Base-by-base conservation (phyloP, 2,888 invertebrate species). In the Drosophila acutilabella region DNA sequence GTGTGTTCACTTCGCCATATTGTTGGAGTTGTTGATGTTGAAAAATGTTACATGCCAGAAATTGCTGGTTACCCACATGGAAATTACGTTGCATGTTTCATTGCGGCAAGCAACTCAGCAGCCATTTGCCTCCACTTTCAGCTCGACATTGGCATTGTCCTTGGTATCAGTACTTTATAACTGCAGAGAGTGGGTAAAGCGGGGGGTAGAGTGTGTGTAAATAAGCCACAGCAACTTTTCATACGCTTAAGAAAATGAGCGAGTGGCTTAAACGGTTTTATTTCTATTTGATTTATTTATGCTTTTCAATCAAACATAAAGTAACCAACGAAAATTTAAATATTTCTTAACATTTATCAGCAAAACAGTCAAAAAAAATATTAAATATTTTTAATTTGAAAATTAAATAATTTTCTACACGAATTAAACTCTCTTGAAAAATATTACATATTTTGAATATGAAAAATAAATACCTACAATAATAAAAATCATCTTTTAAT, bases 1-100 rank as follows among this genome's bases (percentile, higher is more conserved):
- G 59, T 45, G 60, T 51, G 52, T 48, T 61, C 59, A 18, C 69
- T 71, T 65, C 82, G 80, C 89, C 88, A 88, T 88, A 80, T 89
- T 89, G 90, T 74, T 77, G 75, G 74, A 89, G 83, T 83, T 88
- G 90, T 77, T 89, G 89, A 88, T 83, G 85, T 80, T 88, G 89
- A 90, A 89, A 89, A 88, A 85, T 89, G 79, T 87, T 71, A 88
- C 89, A 89, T 86, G 89, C 89, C 88, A 90, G 84, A 86, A 89
- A 90, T 89, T 88, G 76, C 78, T 89, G 89, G 86, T 88, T 87
- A 89, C 84, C 89, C 90, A 89, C 90, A 90, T 89, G 89, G 83
- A 89, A 89, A 84, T 87, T 89, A 89, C 86, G 89, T 80, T 80
- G 71, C 88, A 86, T 84, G 85, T 89, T 84, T 88, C 78, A 80